These are phyloP conservation scores for Sula dactylatra DNA, from an alignment of 2,113 vertebrate genomes.

Conservation along the genomic window DNA sequence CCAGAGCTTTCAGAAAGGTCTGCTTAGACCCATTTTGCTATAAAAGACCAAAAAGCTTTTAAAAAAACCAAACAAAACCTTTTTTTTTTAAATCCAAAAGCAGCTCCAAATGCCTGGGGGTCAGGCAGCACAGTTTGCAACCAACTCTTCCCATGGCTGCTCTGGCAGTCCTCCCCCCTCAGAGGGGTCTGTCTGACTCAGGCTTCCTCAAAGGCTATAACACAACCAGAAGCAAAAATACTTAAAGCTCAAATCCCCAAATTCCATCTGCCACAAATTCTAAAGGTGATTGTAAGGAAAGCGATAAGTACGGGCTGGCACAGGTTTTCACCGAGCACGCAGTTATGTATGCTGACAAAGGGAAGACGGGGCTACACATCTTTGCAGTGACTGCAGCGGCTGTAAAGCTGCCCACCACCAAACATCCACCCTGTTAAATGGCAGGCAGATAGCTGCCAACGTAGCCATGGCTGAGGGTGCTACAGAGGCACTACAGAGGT, in stretches of 20 bases:
- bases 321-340: accelerated
- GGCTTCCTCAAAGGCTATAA: background rate
- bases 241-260: background rate
- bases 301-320: accelerated
- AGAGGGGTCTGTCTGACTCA: background rate
- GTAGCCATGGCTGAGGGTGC: background rate
- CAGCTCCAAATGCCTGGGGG: accelerated
- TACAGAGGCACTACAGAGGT: background rate
- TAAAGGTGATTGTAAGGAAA: background rate
- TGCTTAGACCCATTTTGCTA: background rate
- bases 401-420: background rate
- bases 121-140: background rate
- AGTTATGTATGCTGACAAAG: background rate
- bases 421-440: background rate
- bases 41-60: background rate
- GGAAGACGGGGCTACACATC: background rate
- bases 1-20: background rate
- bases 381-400: background rate
- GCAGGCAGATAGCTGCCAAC: background rate
- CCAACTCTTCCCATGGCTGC: background rate
- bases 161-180: background rate
- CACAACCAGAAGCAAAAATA: background rate
- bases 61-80: background rate
- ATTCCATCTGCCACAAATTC: background rate
- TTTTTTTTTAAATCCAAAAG: background rate